Conservation (phyloP, 2,113 vertebrate species). For the Leucopternis melanops region DNA sequence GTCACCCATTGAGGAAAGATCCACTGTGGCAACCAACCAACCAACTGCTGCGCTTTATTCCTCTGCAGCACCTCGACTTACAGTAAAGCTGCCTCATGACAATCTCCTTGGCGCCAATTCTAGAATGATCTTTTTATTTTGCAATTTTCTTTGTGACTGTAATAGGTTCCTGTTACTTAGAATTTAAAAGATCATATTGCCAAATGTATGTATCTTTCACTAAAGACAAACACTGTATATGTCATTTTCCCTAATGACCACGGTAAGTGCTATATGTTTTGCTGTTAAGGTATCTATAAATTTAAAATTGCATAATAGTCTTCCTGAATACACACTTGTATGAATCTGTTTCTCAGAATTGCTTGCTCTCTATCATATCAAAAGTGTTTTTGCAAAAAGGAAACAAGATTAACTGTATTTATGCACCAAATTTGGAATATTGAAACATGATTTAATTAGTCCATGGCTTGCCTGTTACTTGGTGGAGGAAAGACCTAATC, state of each 20-base stretch:
- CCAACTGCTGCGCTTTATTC: no score
- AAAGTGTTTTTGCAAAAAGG: background rate
- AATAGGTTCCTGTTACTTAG: background rate
- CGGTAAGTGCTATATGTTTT: background rate
- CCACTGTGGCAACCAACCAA: no score
- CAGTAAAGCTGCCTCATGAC: background rate
- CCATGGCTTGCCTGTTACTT: background rate
- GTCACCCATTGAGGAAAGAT: no score
- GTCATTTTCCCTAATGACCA: background rate
- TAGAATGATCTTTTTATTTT: background rate
- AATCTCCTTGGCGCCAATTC: background rate
- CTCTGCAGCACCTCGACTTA: background rate
- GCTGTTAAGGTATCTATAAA: background rate
- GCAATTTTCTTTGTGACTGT: background rate
- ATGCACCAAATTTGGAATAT: background rate
- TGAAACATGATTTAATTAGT: background rate
- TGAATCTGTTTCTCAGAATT: background rate
- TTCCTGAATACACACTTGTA: accelerated
- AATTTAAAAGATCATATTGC: background rate
- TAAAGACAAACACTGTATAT: background rate
- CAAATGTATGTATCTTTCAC: background rate
- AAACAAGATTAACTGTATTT: background rate
- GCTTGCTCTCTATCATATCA: background rate
- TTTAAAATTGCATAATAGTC: background rate
- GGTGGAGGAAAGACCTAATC: background rate